Conservation (phyloP, 1,140 invertebrate species). For the Caerostris darwini region DNA sequence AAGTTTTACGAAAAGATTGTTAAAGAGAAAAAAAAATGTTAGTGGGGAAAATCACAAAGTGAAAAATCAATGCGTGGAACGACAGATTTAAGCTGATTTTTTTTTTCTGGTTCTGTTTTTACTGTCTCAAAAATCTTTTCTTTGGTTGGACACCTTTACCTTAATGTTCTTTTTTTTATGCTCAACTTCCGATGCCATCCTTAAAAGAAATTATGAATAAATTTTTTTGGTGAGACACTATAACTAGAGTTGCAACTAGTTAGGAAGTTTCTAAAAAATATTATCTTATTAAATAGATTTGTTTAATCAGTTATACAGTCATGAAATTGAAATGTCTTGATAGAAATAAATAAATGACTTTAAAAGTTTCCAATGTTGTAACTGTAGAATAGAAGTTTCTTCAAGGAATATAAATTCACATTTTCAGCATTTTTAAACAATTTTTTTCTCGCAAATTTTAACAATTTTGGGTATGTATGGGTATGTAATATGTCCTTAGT, state of each 20-base stretch:
- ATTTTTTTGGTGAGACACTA: not conserved
- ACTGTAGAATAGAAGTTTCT: no score
- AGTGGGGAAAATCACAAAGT: conserved; percentile 3
- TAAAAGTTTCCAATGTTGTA: no score
- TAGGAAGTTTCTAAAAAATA: not conserved
- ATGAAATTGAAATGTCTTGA: no score
- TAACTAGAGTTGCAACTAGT: not conserved
- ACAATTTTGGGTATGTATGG: no score
- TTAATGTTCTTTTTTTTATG: not conserved
- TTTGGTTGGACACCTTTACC: not conserved
- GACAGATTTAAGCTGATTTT: not conserved
- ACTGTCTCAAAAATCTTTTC: conserved; percentile 10
- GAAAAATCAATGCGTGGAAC: conserved; percentile 38
- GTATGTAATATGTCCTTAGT: no score
- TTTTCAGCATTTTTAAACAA: no score
- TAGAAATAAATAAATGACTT: no score
- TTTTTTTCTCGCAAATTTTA: no score
- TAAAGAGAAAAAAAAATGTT: not conserved
- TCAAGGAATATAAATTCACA: no score
- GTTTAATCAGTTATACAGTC: no score
- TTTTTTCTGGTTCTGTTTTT: not conserved
- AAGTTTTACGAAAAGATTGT: conserved; percentile 19
- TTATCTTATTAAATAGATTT: no score
- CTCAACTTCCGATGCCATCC: not conserved
- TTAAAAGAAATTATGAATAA: conserved; percentile 11